Evolutionary conservation across 64 coral and sea anemone species (phyloP).

Genomic region (Stichodactyla helianthus): DNA sequence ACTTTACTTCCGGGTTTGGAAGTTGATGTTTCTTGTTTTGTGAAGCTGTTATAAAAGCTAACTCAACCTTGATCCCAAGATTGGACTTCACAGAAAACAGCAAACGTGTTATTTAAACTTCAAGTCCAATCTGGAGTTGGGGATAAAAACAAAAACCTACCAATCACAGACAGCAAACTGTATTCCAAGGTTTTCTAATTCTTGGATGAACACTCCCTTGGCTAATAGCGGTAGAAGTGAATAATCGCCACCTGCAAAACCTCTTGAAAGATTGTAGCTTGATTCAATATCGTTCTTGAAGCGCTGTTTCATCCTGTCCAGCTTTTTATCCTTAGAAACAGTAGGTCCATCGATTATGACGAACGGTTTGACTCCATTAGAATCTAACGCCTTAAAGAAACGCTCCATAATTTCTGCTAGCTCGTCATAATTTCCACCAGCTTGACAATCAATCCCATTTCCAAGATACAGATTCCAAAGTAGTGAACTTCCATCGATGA

Average conservation of each 20-base stretch:
- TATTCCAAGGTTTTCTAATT: constrained; percentile 38
- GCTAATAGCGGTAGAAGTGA: constrained; percentile 30
- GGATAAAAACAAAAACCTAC: constrained; percentile 25
- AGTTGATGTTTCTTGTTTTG: too few relatives aligned
- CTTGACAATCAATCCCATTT: constrained; percentile 39
- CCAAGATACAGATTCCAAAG: constrained; percentile 44
- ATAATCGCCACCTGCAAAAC: background rate
- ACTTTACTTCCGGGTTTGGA: too few relatives aligned
- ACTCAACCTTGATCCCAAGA: too few relatives aligned
- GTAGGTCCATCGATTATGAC: constrained; percentile 65
- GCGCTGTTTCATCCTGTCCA: constrained; percentile 41
- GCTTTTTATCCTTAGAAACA: constrained; percentile 55
- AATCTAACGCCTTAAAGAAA: constrained; percentile 49
- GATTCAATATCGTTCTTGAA: constrained; percentile 18
- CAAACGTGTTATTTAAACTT: too few relatives aligned
- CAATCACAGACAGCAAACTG: constrained; percentile 74
- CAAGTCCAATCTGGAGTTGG: background rate
- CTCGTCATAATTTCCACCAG: constrained; percentile 63
- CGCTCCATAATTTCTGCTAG: constrained; percentile 17
- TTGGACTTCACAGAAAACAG: too few relatives aligned
- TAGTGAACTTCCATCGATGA: constrained; percentile 63
- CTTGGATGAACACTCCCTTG: constrained; percentile 46
- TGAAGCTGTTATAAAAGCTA: constrained; percentile 3
- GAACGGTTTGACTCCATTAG: constrained; percentile 31
- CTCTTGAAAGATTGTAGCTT: background rate